Percentiles rank a stretch among this genome's conserved stretches.
Evolutionary conservation across 2,797 vertebrate genomes (phyloP).

Genomic region (Poeciliopsis turneri): DNA sequence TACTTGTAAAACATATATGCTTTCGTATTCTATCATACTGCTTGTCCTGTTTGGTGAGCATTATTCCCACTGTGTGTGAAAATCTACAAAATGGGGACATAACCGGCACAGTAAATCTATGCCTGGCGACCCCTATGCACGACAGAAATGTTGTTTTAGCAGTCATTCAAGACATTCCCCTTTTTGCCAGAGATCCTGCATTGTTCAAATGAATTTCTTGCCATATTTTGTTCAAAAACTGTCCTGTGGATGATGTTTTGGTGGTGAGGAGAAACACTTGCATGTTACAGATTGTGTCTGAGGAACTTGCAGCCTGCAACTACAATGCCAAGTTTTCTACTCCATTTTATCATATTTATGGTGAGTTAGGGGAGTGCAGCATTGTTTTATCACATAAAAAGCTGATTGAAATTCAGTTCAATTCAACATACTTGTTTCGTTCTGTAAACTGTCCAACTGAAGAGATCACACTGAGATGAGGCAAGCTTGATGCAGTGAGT

Average conservation of each 20-base stretch:
- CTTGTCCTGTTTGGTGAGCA: neutral
- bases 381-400: neutral
- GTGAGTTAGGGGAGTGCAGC: neutral
- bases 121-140: neutral
- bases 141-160: neutral
- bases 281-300: neutral
- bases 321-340: neutral
- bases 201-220: neutral
- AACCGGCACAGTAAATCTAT: neutral
- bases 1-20: neutral
- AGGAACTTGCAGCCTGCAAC: neutral
- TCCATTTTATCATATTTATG: neutral
- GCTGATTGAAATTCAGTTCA: neutral
- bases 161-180: neutral
- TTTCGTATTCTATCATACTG: neutral
- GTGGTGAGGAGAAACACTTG: neutral
- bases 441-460: neutral
- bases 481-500: neutral
- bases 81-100: neutral
- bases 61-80: neutral
- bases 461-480: neutral
- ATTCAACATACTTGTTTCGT: neutral
- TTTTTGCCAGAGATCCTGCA: neutral
- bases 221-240: neutral
- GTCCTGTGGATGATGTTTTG: neutral